phyloP scores from a whole-genome alignment of 2,797 vertebrate genomes.

The Acanthis flammea region DNA sequence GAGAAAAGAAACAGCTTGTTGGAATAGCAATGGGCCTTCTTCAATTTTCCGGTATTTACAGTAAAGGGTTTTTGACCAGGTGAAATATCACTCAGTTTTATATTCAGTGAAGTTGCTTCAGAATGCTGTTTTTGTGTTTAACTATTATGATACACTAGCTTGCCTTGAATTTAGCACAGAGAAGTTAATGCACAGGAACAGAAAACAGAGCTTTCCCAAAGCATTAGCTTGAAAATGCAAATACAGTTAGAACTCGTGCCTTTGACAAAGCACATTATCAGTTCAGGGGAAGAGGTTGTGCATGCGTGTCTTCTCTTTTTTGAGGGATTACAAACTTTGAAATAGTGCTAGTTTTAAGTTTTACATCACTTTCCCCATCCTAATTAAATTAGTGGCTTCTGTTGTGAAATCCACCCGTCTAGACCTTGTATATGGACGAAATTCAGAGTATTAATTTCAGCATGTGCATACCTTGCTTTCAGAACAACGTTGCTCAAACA shows the following conservation, averaged over 20 bases:
- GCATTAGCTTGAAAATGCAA: background rate
- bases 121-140: background rate
- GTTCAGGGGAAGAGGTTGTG: fast-evolving
- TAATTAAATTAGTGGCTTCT: background rate
- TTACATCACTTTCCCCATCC: background rate
- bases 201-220: background rate
- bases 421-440: background rate
- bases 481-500: background rate
- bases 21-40: background rate
- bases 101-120: background rate
- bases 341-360: background rate
- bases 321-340: background rate
- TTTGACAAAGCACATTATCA: background rate
- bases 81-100: background rate
- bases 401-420: background rate
- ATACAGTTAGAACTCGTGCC: background rate
- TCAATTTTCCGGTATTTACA: background rate
- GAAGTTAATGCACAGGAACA: background rate
- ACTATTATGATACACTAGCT: background rate
- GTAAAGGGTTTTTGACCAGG: background rate
- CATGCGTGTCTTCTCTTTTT: fast-evolving
- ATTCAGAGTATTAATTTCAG: background rate
- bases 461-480: fast-evolving
- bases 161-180: background rate
- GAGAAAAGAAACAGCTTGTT: background rate